Evolutionary conservation across 2,888 invertebrate species (phyloP), one percentile per base, ranked within the genome.

Genomic region (Cryptosula pallasiana): DNA sequence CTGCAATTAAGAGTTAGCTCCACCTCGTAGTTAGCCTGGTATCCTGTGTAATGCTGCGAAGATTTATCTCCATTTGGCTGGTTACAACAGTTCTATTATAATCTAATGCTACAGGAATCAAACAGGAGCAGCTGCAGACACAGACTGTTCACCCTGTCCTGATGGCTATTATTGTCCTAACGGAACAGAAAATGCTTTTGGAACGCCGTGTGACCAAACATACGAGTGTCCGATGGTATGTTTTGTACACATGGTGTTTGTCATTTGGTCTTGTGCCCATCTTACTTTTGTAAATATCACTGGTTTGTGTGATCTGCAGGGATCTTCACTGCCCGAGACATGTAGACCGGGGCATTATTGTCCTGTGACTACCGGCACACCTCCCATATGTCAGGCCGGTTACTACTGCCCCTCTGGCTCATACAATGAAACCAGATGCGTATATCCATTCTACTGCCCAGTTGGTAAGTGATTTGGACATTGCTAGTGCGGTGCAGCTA

Each of bases 381-480:
- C 81, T 5, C 79, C 80, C 16, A 76, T 79, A 25, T 83, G 83
- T 76, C 79, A 77, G 20, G 76, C 76, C 1, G 83, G 83, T 0
- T 83, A 81, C 75, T 80, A 80, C 74, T 83, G 83, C 72, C 79
- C 79, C 2, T 79, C 78, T 36, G 78, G 78, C 34, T 81, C 81
- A 1, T 35, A 71, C 23, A 76, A 76, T 25, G 81, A 81, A 5
- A 77, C 77, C 35, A 72, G 73, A 3, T 83, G 83, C 75, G 35
- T 72, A 0, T 79, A 76, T 71, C 82, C 83, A 34, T 76, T 75
- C 71, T 82, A 81, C 73, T 83, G 83, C 75, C 82, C 82, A 0
- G 77, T 77, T 71, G 80, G 81, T 70, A 29, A 36, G 63, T n/a
- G 13, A 27, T 32, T 45, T 45, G n/a, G n/a, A n/a, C n/a, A n/a